phyloP scores from a whole-genome alignment of 2,888 invertebrate species.

The Ecdyonurus torrentis region DNA sequence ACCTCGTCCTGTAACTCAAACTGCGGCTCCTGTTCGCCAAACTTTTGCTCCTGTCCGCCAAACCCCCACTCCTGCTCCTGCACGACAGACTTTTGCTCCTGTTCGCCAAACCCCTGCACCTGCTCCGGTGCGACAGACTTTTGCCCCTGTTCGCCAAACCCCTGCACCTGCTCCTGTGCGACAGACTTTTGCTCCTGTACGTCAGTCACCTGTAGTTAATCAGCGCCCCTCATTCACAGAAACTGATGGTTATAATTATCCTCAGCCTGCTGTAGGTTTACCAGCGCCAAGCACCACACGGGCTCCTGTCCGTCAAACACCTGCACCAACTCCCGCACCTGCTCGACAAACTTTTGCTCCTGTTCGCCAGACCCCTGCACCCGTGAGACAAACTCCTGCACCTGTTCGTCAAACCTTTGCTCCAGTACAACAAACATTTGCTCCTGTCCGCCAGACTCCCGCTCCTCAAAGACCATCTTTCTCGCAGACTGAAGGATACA shows the following conservation, averaged over 20 bases:
- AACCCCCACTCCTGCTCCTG: not conserved
- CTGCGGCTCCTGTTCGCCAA: too few relatives aligned
- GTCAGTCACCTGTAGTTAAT: too few relatives aligned
- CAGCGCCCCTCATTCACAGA: not conserved
- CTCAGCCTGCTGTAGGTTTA: not conserved
- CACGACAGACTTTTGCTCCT: not conserved
- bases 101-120: not conserved
- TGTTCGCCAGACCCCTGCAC: not conserved
- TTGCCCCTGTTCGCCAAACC: not conserved
- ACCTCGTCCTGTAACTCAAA: not conserved
- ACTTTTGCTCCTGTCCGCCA: not conserved
- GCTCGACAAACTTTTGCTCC: not conserved
- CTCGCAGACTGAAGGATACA: not conserved
- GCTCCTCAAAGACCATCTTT: not conserved
- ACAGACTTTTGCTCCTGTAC: not conserved
- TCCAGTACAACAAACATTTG: not conserved
- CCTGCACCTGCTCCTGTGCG: not conserved
- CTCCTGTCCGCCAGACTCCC: not conserved
- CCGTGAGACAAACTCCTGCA: not conserved
- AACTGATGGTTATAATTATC: not conserved
- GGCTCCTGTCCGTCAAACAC: not conserved
- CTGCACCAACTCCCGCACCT: not conserved
- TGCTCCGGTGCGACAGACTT: too few relatives aligned
- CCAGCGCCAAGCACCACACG: not conserved
- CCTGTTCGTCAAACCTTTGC: not conserved